Evolutionary conservation across 2,888 invertebrate genomes (phyloP), one percentile per base, ranked within the genome.

Genomic region (Cheilosia pagana): DNA sequence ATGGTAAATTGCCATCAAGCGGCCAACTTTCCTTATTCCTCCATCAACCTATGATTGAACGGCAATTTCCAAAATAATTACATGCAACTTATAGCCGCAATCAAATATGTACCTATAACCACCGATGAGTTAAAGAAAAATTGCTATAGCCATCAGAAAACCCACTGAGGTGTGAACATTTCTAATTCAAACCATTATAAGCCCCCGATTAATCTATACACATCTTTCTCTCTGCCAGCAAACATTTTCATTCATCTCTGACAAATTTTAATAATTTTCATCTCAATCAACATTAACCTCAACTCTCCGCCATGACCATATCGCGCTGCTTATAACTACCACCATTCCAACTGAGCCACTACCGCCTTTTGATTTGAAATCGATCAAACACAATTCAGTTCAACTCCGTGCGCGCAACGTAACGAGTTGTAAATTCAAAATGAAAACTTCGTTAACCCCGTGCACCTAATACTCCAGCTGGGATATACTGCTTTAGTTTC

Each of bases 201-300:
- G 28, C 41, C 14, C 10, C 52, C 65, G 48, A 28, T 65, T 63
- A 45, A 52, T 67, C 59, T 50, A 52, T 14, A 41, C 7, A 19
- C 60, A 41, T 74, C 55, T 45, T 43, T 31, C 16, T 57, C 48
- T 41, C 45, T 19, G 39, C 19, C 35, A 35, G 78, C 62, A 43
- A 43, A 68, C 74, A 70, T 79, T 85, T 85, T 75, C 81, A 81
- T 85, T 81, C 85, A 60, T 85, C 81, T 81, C 85, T 72, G 85
- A 83, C 81, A 81, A 85, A 85, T 85, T 85, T 85, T 81, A 85
- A 81, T 81, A 85, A 85, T 81, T 85, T 85, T 76, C 85, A 85
- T 85, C 85, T 85, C 81, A 81, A 85, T 85, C 81, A 85, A 75
- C 85, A 85, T 85, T 85, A 85, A 85, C 81, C 85, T 57, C 79